Evolutionary conservation across 2,888 invertebrate genomes (phyloP), one percentile per base, ranked within the genome.

Genomic region (Rhopalosiphum nymphaeae): DNA sequence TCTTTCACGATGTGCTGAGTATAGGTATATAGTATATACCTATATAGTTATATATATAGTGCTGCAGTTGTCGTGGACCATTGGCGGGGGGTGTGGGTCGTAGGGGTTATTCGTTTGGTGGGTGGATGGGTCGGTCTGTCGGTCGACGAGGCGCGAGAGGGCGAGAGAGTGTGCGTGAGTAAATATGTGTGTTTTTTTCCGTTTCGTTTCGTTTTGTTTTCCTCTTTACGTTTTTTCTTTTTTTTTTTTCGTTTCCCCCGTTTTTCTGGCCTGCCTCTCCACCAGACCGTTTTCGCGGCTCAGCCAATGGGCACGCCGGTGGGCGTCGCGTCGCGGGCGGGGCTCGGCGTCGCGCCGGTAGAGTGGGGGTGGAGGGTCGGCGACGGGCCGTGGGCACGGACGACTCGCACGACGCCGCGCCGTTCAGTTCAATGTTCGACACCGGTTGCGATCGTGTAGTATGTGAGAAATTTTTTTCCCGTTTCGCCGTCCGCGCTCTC

Each of bases 361-460:
- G 36, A 42, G 87, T 36, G 46, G 84, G 84, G 57, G 84, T 13
- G 90, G 67, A 42, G 67, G 49, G 5, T n/a, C 89, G 49, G 91
- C 49, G 84, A 36, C 56, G 88, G 49, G 44, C 87, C 57, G 53
- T n/a, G 87, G 89, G 94, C 94, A 86, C 90, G 93, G 89, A 85
- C 94, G 89, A 46, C 49, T 56, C 29, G 86, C 91, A 46, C 92
- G 87, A 44, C 84, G 91, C 26, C 85, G 53, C 85, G 53, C 44
- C 44, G 86, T 87, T 85, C 88, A 92, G 89, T 92, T 92, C 92
- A 85, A 89, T 26, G 91, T 91, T 91, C 89, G 94, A 89, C 89
- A 57, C 89, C 92, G 91, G 89, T 94, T 29, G 29, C 61, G 89
- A 57, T 92, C 88, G 91, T 25, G 87, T 84, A 44, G 92, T 16